Conservation (phyloP, 2,797 vertebrate genomes). For the Semaprochilodus insignis region DNA sequence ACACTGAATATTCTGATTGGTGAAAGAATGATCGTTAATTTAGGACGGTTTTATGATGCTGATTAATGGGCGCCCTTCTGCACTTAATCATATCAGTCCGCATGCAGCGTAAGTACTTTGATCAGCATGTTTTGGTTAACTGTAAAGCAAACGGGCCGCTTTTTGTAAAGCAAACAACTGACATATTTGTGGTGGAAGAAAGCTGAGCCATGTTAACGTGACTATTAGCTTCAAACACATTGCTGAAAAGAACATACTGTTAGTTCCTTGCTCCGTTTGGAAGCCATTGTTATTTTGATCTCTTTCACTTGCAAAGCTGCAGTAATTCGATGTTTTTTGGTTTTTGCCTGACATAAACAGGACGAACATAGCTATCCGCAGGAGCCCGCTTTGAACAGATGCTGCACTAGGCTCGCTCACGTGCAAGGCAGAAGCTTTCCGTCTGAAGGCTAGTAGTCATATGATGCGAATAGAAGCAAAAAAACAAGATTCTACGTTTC, state of each 20-base stretch:
- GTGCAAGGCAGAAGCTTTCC: neutral
- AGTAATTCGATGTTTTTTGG: neutral
- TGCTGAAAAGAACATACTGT: neutral
- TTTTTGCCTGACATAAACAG: neutral
- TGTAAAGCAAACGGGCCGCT: neutral
- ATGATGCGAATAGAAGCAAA: neutral
- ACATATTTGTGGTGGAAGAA: neutral
- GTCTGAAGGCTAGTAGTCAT: neutral
- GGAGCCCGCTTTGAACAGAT: neutral
- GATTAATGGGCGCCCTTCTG: neutral
- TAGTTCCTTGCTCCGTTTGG: neutral
- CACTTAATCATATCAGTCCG: neutral
- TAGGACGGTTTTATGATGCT: neutral
- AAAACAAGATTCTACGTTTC: neutral
- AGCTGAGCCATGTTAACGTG: neutral
- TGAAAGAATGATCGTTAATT: neutral
- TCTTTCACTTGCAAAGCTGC: neutral
- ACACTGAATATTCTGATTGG: neutral
- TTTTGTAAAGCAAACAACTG: neutral
- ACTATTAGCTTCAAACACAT: neutral
- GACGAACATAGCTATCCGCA: neutral
- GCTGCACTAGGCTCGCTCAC: neutral
- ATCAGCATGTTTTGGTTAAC: conserved; percentile 5
- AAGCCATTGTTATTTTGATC: neutral
- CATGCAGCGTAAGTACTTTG: neutral